Conservation (phyloP, 2,888 invertebrate species). For the Disparrhopalites patrizii region DNA sequence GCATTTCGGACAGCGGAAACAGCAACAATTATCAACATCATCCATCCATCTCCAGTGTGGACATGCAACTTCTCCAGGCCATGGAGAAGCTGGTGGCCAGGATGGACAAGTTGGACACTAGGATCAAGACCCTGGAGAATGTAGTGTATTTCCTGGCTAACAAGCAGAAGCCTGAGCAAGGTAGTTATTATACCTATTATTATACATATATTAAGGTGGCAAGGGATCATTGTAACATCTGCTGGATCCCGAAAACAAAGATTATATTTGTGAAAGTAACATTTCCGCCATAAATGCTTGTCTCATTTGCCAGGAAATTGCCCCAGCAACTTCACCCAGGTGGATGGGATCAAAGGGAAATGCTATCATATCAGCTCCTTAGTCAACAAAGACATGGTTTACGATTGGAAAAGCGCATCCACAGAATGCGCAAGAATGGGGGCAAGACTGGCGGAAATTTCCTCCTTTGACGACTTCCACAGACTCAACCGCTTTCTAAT, state of each 20-base stretch:
- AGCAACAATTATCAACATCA: conserved; percentile 12
- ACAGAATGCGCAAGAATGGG: conserved; percentile 42
- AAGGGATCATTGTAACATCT: too few species aligned
- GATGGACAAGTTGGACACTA: conserved; percentile 42
- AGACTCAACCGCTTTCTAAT: conserved; percentile 39
- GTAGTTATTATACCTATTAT: conserved; percentile 21
- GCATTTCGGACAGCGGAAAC: neutral
- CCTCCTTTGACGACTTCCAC: conserved; percentile 42
- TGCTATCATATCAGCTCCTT: conserved; percentile 45
- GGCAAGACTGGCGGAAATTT: conserved; percentile 43
- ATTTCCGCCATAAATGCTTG: neutral
- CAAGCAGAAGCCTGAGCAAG: conserved; percentile 39
- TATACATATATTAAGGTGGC: neutral
- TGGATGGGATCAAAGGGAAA: conserved; percentile 45
- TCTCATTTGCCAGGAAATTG: conserved; percentile 37
- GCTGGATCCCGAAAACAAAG: too few species aligned
- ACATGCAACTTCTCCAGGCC: conserved; percentile 42
- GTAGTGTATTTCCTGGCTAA: conserved; percentile 41
- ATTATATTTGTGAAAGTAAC: neutral
- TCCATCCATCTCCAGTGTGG: conserved; percentile 29
- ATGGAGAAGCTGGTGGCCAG: conserved; percentile 45
- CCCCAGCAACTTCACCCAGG: conserved; percentile 40
- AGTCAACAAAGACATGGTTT: conserved; percentile 20
- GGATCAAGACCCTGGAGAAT: conserved; percentile 43
- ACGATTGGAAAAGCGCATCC: conserved; percentile 45